phyloP scores from a whole-genome alignment of 2,797 vertebrate genomes.

The Sternarchorhynchus goeldii region DNA sequence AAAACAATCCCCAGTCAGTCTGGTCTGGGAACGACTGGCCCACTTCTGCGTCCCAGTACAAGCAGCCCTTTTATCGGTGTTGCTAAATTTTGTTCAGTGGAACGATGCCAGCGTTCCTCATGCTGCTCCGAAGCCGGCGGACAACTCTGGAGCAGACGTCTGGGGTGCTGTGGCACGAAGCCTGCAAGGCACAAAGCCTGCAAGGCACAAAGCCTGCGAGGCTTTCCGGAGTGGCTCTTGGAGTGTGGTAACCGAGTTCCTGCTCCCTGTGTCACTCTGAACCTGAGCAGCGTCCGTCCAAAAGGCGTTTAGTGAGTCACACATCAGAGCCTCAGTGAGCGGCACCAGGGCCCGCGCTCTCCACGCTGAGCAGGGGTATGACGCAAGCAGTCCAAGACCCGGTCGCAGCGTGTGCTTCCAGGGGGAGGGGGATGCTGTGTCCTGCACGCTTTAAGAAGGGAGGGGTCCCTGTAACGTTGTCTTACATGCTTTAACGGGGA shows the following conservation, averaged over 20 bases:
- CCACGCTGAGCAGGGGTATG: neutral
- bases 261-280: conserved; percentile 23
- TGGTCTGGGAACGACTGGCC: conserved; percentile 67
- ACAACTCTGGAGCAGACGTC: neutral
- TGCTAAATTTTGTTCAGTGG: conserved; percentile 34
- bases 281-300: conserved; percentile 29
- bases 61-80: conserved; percentile 25
- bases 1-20: conserved; percentile 64
- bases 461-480: too few species aligned
- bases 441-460: too few species aligned
- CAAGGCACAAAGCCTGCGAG: neutral
- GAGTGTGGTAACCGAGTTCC: conserved; percentile 38
- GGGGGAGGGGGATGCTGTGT: too few species aligned
- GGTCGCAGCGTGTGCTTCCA: too few species aligned
- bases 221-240: conserved; percentile 34
- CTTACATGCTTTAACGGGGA: conserved; percentile 3
- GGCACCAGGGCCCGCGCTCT: conserved; percentile 24
- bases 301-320: conserved; percentile 23
- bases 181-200: too few species aligned
- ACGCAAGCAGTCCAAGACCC: too few species aligned
- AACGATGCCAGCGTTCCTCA: conserved; percentile 24
- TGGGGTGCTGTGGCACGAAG: neutral
- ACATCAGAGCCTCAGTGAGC: conserved; percentile 14
- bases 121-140: conserved; percentile 6
- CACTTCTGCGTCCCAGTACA: conserved; percentile 68